phyloP scores from a whole-genome alignment of 2,113 vertebrate genomes.

The Halcyon senegalensis region DNA sequence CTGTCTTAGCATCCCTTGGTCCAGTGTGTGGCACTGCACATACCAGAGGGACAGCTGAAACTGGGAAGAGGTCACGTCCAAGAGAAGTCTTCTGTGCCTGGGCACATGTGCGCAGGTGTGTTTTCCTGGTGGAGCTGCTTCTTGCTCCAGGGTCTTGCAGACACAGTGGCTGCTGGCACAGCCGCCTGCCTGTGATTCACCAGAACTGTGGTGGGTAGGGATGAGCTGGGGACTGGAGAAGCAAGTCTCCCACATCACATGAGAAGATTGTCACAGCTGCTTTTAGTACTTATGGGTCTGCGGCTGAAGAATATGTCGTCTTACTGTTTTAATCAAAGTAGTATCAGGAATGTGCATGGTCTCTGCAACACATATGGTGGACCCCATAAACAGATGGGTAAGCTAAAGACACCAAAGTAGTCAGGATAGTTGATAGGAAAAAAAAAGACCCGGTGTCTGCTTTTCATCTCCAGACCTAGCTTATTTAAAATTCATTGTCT shows the following conservation, averaged over 20 bases:
- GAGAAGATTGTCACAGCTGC: not conserved
- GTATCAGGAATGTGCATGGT: not conserved
- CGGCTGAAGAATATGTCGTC: not conserved
- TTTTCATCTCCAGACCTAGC: not conserved
- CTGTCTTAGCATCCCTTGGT: not conserved
- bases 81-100: not conserved
- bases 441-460: not conserved
- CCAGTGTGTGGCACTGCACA: accelerated
- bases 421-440: not conserved
- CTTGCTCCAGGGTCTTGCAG: not conserved
- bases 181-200: not conserved
- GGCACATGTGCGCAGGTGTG: accelerated
- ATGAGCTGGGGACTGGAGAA: not conserved
- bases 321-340: not conserved
- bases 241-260: not conserved
- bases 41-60: not conserved
- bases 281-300: not conserved
- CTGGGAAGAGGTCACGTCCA: not conserved
- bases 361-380: not conserved
- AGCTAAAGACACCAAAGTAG: not conserved
- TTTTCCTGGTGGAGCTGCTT: not conserved
- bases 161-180: not conserved
- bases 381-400: not conserved
- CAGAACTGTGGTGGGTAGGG: not conserved
- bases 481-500: not conserved